Conservation (phyloP, 2,113 vertebrate genomes). For the Thinocorus orbignyianus region DNA sequence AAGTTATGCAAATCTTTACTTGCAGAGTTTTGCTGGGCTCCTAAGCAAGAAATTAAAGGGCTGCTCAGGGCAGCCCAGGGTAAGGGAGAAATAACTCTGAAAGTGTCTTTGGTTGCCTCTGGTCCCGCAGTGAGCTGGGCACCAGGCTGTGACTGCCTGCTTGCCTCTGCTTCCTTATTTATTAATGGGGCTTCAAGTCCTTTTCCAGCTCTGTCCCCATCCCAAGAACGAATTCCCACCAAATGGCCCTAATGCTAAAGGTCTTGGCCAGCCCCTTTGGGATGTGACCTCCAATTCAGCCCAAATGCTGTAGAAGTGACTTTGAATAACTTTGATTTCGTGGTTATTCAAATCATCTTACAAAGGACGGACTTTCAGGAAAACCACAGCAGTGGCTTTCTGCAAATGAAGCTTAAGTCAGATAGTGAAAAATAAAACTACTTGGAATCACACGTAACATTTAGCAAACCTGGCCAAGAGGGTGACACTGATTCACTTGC, state of each 20-base stretch:
- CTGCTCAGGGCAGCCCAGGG: not conserved
- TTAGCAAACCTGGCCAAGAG: not conserved
- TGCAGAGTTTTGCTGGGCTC: not conserved
- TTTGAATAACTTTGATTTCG: not conserved
- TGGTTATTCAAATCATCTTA: not conserved
- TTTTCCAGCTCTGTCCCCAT: not conserved
- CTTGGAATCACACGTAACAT: not conserved
- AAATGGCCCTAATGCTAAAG: not conserved
- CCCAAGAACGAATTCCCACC: not conserved
- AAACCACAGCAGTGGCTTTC: not conserved
- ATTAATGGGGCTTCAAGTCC: not conserved
- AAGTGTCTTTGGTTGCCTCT: not conserved
- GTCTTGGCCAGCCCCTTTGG: not conserved
- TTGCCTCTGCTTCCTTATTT: accelerated
- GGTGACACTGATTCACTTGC: not conserved
- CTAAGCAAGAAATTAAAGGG: not conserved
- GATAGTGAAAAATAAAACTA: not conserved
- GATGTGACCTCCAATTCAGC: not conserved
- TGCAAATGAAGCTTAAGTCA: not conserved
- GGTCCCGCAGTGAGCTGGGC: not conserved
- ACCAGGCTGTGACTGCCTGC: not conserved
- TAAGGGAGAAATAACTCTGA: not conserved
- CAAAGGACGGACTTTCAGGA: not conserved
- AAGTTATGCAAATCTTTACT: not conserved
- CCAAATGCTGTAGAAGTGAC: not conserved